Percentiles rank a stretch among this genome's conserved stretches.
Evolutionary conservation across 2,888 invertebrate genomes (phyloP).

Genomic region (Heliconius cydno): DNA sequence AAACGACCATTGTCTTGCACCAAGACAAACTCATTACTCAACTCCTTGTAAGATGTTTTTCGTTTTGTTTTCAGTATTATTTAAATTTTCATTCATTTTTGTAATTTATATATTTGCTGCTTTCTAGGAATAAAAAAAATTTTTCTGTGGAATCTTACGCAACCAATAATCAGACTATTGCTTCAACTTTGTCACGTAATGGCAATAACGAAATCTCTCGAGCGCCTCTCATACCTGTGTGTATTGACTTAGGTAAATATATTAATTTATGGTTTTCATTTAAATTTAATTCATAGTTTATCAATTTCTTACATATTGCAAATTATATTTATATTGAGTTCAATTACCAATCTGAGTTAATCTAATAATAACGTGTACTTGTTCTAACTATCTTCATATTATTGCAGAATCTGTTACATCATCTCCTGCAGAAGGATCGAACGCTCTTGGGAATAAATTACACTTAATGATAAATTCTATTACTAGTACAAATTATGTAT

Average conservation of each 20-base stretch:
- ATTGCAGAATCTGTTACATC: slow-evolving; percentile 58
- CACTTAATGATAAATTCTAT: slow-evolving; percentile 62
- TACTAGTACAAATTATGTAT: slow-evolving; percentile 51
- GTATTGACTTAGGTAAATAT: slow-evolving; percentile 60
- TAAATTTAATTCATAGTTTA: neutral
- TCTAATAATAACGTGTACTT: neutral
- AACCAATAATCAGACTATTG: slow-evolving; percentile 59
- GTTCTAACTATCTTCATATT: slow-evolving; percentile 9
- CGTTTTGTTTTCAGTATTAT: neutral
- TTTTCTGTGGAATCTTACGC: slow-evolving; percentile 67
- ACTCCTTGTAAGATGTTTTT: slow-evolving; percentile 55
- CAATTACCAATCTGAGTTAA: neutral
- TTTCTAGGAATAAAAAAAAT: slow-evolving; percentile 62
- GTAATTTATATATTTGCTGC: neutral
- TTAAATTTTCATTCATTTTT: neutral
- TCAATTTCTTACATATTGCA: neutral
- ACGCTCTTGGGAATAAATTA: slow-evolving; percentile 59
- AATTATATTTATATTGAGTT: neutral
- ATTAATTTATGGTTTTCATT: neutral
- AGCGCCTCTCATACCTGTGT: slow-evolving; percentile 61
- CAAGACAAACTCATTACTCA: slow-evolving; percentile 51
- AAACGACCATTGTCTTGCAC: slow-evolving; percentile 47
- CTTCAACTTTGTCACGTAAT: slow-evolving; percentile 40
- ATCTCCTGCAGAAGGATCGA: slow-evolving; percentile 57
- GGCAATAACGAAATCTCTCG: slow-evolving; percentile 55